Conservation (phyloP, 2,797 vertebrate species). For the Amblyraja radiata region DNA sequence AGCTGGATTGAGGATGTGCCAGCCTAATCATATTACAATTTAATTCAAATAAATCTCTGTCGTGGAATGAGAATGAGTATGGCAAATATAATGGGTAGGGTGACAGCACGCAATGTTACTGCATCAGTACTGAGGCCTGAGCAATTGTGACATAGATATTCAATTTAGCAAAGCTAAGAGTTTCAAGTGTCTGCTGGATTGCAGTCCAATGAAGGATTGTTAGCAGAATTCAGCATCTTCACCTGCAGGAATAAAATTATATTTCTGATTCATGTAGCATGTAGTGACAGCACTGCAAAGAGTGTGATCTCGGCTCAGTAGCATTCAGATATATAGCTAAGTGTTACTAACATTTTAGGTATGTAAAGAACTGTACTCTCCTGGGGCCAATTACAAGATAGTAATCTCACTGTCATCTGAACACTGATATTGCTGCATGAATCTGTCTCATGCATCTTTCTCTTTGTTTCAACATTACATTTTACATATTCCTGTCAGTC, state of each 20-base stretch:
- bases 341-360: slow-evolving; percentile 13
- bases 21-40: slow-evolving; percentile 20
- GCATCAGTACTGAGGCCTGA: background rate
- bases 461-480: background rate
- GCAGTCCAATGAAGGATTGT: background rate
- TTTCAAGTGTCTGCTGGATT: background rate
- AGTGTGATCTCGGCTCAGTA: slow-evolving; percentile 3
- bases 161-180: background rate
- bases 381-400: slow-evolving; percentile 11
- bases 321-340: background rate
- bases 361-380: background rate
- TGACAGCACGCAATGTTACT: background rate
- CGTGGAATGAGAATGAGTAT: background rate
- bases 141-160: background rate
- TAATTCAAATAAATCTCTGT: background rate
- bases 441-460: background rate
- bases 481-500: background rate
- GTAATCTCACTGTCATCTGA: slow-evolving; percentile 25
- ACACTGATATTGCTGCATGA: background rate
- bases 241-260: background rate
- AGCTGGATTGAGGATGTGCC: background rate
- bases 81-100: background rate
- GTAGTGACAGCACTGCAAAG: slow-evolving; percentile 13
- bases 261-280: background rate
- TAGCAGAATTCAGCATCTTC: background rate